phyloP scores from a whole-genome alignment of 2,888 invertebrate species.

The Acanthosepion lycidas region DNA sequence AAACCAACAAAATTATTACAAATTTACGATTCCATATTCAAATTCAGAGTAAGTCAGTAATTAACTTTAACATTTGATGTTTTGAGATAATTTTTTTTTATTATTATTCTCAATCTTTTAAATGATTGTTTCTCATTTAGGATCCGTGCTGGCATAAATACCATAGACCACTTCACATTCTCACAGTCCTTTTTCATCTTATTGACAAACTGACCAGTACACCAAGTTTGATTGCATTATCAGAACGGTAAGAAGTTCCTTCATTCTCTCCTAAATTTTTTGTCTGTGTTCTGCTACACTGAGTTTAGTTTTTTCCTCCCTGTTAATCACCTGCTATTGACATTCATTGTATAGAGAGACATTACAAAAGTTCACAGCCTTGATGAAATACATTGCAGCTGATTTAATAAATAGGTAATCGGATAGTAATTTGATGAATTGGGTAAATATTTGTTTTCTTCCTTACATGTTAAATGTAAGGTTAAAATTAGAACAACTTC shows the following conservation, averaged over 20 bases:
- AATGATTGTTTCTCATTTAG: constrained; percentile 76
- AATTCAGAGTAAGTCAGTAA: constrained; percentile 70
- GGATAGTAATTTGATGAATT: too few species aligned
- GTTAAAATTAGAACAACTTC: too few species aligned
- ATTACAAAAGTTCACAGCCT: too few species aligned
- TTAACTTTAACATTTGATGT: not conserved
- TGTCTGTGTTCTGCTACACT: not conserved
- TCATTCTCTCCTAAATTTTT: not conserved
- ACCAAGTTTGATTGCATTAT: constrained; percentile 78
- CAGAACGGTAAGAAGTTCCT: constrained; percentile 72
- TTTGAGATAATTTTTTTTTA: not conserved
- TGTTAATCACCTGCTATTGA: too few species aligned
- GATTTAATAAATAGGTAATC: too few species aligned
- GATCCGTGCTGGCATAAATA: constrained; percentile 90
- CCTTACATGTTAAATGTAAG: too few species aligned
- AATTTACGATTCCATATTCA: constrained; percentile 82
- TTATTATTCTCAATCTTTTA: too few species aligned
- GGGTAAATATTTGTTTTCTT: too few species aligned
- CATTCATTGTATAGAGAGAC: too few species aligned
- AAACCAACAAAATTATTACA: constrained; percentile 85
- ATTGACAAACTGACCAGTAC: constrained; percentile 82
- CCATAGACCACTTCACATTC: constrained; percentile 89
- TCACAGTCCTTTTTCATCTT: constrained; percentile 84
- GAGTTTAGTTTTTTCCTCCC: too few species aligned
- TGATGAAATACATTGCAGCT: too few species aligned